These are phyloP conservation scores for Caenorhabditis briggsae DNA, from an alignment of 1,140 invertebrate genomes.

Conservation along the genomic window DNA sequence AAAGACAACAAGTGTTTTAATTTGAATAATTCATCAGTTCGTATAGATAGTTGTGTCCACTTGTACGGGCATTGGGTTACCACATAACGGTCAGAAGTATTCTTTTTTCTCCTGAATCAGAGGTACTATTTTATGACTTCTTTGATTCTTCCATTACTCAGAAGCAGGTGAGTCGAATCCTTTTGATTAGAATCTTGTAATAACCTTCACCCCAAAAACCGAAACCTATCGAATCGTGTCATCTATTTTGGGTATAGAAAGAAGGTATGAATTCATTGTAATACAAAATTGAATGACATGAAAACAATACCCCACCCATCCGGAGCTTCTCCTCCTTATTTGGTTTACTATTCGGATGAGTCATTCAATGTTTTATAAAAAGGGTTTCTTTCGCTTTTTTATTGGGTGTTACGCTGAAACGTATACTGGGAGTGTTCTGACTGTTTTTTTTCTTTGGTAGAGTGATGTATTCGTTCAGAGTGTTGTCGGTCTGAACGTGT, in stretches of 20 bases:
- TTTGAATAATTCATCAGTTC: slow-evolving; percentile 48
- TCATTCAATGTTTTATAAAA: slow-evolving; percentile 23
- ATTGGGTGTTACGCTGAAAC: too few relatives aligned
- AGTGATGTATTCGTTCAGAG: too few relatives aligned
- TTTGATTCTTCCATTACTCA: not conserved
- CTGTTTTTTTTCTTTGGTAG: too few relatives aligned
- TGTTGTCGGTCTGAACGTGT: too few relatives aligned
- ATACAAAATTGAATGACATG: slow-evolving; percentile 5
- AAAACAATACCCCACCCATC: not conserved
- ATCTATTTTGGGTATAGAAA: not conserved
- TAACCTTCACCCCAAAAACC: not conserved
- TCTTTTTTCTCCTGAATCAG: not conserved
- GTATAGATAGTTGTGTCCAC: not conserved
- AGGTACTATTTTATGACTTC: not conserved
- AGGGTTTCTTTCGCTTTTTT: too few relatives aligned
- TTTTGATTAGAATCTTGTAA: not conserved
- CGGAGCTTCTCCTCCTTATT: too few relatives aligned
- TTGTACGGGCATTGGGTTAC: slow-evolving; percentile 21
- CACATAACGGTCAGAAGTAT: slow-evolving; percentile 1
- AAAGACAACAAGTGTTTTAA: not conserved
- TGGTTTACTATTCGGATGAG: not conserved
- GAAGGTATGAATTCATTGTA: not conserved
- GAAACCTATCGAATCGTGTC: slow-evolving; percentile 18
- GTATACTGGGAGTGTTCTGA: too few relatives aligned
- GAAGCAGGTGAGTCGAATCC: slow-evolving; percentile 13